Evolutionary conservation across 2,888 invertebrate species (phyloP).

Genomic region (Caradrina clavipalpis): DNA sequence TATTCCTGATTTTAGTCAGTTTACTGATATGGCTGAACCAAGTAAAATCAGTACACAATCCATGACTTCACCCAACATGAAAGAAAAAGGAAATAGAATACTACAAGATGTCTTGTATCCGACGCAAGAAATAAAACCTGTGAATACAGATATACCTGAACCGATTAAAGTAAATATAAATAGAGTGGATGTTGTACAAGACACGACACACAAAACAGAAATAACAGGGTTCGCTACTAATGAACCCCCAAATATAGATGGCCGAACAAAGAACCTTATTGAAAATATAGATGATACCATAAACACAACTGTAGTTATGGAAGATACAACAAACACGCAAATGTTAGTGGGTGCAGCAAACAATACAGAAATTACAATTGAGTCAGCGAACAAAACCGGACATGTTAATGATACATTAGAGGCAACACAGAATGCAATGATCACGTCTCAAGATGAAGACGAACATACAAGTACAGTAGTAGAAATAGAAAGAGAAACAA

Average conservation of each 20-base stretch:
- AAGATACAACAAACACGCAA: slow-evolving; percentile 23
- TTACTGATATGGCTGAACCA: slow-evolving; percentile 55
- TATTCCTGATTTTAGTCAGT: slow-evolving; percentile 55
- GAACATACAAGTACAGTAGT: slow-evolving; percentile 8
- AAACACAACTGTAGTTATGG: slow-evolving; percentile 4
- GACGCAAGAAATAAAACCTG: slow-evolving; percentile 80
- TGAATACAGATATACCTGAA: slow-evolving; percentile 66
- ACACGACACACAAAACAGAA: slow-evolving; percentile 11
- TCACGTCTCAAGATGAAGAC: slow-evolving; percentile 2
- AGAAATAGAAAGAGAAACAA: slow-evolving; percentile 22
- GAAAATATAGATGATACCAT: slow-evolving; percentile 5
- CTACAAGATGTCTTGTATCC: slow-evolving; percentile 77
- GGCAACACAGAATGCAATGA: slow-evolving; percentile 4
- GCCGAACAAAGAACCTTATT: slow-evolving; percentile 1
- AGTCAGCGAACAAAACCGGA: slow-evolving; percentile 34
- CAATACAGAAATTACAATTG: slow-evolving; percentile 8
- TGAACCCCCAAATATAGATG: slow-evolving; percentile 14
- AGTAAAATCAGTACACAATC: slow-evolving; percentile 44
- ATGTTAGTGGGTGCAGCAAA: slow-evolving; percentile 12
- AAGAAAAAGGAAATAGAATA: slow-evolving; percentile 48
- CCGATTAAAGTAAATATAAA: slow-evolving; percentile 51
- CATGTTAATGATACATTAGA: slow-evolving; percentile 12
- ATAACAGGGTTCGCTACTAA: slow-evolving; percentile 1
- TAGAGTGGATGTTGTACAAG: slow-evolving; percentile 43
- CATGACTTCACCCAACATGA: slow-evolving; percentile 45